Evolutionary conservation across 1,140 invertebrate genomes (phyloP).

Genomic region (Scaptomyza pallida): DNA sequence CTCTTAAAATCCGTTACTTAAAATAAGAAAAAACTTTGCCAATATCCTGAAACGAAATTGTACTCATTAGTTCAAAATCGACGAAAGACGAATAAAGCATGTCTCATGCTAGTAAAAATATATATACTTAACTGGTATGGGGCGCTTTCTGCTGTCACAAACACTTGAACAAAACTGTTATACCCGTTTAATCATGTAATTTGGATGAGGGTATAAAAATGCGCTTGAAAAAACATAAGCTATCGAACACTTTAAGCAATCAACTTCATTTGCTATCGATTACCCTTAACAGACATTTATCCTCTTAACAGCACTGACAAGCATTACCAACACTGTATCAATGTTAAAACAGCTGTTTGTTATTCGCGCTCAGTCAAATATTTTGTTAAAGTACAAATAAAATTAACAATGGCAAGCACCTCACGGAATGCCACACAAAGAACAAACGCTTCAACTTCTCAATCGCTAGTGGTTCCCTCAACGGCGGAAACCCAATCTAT

Average conservation of each 20-base stretch:
- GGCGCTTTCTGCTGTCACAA: no score
- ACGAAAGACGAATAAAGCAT: no score
- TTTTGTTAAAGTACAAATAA: background rate
- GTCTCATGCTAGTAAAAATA: no score
- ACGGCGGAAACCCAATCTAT: background rate
- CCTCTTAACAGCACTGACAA: background rate
- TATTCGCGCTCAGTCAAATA: constrained; percentile 19
- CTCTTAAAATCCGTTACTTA: no score
- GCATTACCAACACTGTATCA: constrained; percentile 6
- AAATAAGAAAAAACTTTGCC: no score
- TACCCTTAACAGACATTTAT: background rate
- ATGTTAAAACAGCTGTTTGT: background rate
- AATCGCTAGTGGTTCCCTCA: constrained; percentile 1
- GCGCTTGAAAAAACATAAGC: background rate
- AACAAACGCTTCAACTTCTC: constrained; percentile 6
- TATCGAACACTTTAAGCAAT: background rate
- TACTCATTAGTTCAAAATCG: no score
- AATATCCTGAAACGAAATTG: no score
- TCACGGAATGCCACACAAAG: constrained; percentile 41
- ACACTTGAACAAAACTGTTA: no score
- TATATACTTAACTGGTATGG: no score
- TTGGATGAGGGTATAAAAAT: no score
- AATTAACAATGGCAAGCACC: constrained; percentile 51
- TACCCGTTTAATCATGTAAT: no score
- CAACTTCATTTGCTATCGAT: background rate